Base-by-base conservation (phyloP, 2,113 vertebrate species). In the Periophthalmus modestus region DNA sequence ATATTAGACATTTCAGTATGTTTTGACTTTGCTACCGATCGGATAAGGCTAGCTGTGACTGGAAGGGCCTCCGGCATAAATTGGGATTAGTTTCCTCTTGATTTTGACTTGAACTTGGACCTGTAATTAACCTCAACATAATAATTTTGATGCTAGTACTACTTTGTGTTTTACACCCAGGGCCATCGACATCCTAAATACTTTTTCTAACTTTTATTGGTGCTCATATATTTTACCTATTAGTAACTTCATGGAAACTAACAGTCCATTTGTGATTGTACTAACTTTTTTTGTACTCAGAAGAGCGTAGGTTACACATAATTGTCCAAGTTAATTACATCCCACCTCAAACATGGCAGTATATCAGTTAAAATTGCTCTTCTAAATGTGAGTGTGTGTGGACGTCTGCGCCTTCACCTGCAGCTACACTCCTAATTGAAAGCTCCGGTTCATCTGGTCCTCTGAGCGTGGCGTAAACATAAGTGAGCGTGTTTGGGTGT, bases 381-480 rank as follows among this genome's bases (percentile, higher is more conserved):
- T 34, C 15, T 15, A 62, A 62, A 33, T 16, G 59, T 15, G 15
- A 6, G 16, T 34, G 15, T 62, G 1, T 16, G 16, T 14, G 13
- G 15, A 34, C 34, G 62, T 34, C 34, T 39, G 9, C 9, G 19
- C 10, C 34, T 9, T 65, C 34, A 65, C 62, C 34, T 39, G 62
- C 16, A 65, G 62, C 62, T 10, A 63, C n/a, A 12, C 28, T 58
- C 65, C 62, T 43, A 34, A 73, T 62, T 74, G 28, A 24, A 63
- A 75, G 70, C 58, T 69, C 63, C 72, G 12, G 67, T 76, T 61
- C 58, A 28, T 50, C 71, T 73, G 69, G 36, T 68, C 66, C 61
- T 34, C 33, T 48, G 58, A 48, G 24, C 34, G 24, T 28, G 43
- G 71, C 73, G 50, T 19, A 15, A 65, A 66, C 33, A 72, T 47